Evolutionary conservation across 92 coral and sea anemone species (phyloP).

Genomic region (Porites divaricata): DNA sequence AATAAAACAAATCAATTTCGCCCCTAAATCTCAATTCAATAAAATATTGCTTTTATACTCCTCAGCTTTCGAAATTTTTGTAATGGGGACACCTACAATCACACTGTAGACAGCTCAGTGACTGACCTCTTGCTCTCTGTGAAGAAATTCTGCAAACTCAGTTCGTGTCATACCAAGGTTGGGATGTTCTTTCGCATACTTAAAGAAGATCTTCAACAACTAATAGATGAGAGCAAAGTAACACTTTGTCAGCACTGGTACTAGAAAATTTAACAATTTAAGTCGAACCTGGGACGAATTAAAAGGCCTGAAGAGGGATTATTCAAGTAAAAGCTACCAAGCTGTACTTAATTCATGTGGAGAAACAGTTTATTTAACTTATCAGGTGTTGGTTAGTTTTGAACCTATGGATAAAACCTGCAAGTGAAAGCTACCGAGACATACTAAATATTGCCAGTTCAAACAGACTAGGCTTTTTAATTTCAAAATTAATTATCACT

Average conservation of each 20-base stretch:
- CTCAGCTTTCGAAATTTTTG: not conserved
- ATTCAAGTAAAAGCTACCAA: not conserved
- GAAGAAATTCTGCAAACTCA: conserved; percentile 80
- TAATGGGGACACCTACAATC: too few species aligned
- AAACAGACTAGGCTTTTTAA: not conserved
- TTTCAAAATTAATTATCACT: not conserved
- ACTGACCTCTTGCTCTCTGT: conserved; percentile 82
- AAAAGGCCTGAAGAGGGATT: not conserved
- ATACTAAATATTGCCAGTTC: not conserved
- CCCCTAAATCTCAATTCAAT: too few species aligned
- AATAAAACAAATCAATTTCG: too few species aligned
- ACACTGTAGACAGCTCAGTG: not conserved
- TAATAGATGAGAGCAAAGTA: not conserved
- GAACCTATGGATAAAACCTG: not conserved
- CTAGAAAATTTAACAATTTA: too few species aligned
- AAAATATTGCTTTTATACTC: too few species aligned
- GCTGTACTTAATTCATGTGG: not conserved
- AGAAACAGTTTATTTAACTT: too few species aligned
- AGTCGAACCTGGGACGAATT: not conserved
- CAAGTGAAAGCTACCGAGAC: not conserved
- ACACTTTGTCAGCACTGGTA: not conserved
- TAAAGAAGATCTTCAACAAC: conserved; percentile 72
- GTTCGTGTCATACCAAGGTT: conserved; percentile 81
- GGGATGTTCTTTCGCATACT: conserved; percentile 83
- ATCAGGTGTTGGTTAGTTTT: not conserved